Percentiles rank a stretch among this genome's conserved stretches.
Evolutionary conservation across 2,797 vertebrate genomes (phyloP).

Genomic region (Manis crassicaudata): DNA sequence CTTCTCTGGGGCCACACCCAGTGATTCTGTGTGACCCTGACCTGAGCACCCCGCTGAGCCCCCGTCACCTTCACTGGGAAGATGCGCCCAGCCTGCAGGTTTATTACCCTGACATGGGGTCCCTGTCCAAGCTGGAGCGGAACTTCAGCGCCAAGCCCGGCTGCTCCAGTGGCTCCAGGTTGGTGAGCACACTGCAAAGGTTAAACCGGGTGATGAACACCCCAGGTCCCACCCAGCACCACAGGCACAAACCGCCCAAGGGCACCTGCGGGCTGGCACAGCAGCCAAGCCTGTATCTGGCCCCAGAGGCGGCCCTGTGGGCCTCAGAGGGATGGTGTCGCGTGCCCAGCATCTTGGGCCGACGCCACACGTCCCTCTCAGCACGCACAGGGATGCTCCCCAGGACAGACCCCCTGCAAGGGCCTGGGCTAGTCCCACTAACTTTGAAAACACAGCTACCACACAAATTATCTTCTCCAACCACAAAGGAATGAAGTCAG

Average conservation of each 20-base stretch:
- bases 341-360: not conserved
- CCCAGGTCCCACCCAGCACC: not conserved
- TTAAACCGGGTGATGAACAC: not conserved
- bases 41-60: not conserved
- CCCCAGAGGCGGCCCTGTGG: rapidly evolving
- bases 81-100: not conserved
- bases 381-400: rapidly evolving
- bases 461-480: not conserved
- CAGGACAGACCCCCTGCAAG: not conserved
- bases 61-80: not conserved
- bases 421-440: not conserved
- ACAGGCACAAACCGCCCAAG: not conserved
- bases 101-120: conserved; percentile 63
- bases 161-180: not conserved
- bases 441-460: not conserved
- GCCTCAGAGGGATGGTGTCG: not conserved
- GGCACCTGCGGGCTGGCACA: not conserved
- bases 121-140: not conserved
- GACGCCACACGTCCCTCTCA: not conserved
- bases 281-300: not conserved
- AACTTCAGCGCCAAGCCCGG: conserved; percentile 3
- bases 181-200: conserved; percentile 11
- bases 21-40: not conserved
- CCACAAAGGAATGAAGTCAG: not conserved
- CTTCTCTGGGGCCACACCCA: not conserved